Conservation (phyloP, 2,797 vertebrate genomes). For the Melanogrammus aeglefinus region DNA sequence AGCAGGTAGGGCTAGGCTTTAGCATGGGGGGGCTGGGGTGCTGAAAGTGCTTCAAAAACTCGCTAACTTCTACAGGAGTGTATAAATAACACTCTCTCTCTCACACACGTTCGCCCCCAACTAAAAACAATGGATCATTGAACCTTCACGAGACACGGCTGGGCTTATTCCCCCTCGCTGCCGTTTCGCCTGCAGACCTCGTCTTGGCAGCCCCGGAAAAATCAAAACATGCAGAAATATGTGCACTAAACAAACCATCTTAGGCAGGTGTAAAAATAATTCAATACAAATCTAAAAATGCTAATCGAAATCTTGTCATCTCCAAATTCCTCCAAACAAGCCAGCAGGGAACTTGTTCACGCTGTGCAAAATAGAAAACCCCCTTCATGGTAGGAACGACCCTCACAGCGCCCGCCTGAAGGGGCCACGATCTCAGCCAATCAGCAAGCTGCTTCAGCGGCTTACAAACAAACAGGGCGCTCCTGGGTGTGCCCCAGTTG, state of each 20-base stretch:
- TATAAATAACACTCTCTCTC: slow-evolving; percentile 14
- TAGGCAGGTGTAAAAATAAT: slow-evolving; percentile 35
- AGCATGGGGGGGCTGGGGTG: slow-evolving; percentile 33
- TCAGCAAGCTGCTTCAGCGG: not conserved
- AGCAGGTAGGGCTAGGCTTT: slow-evolving; percentile 33
- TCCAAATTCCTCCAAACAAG: slow-evolving; percentile 30
- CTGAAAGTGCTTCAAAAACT: slow-evolving; percentile 56
- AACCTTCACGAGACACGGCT: slow-evolving; percentile 24
- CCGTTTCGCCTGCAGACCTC: not conserved
- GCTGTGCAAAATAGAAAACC: slow-evolving; percentile 79
- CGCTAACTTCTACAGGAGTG: slow-evolving; percentile 5
- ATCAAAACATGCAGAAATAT: slow-evolving; percentile 22
- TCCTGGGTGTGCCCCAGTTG: not conserved
- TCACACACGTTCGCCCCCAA: not conserved
- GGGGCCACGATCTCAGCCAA: slow-evolving; percentile 67
- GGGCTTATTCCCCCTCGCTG: not conserved
- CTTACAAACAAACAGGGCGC: not conserved
- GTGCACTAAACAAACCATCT: slow-evolving; percentile 24
- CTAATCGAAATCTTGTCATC: slow-evolving; percentile 22
- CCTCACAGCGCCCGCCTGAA: slow-evolving; percentile 16
- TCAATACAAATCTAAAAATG: slow-evolving; percentile 22
- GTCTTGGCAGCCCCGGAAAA: not conserved
- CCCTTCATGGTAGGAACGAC: slow-evolving; percentile 59
- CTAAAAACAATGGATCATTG: slow-evolving; percentile 16
- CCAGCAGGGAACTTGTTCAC: slow-evolving; percentile 55